phyloP scores from a whole-genome alignment of 2,113 vertebrate species.

The Leptobrachium leishanense region DNA sequence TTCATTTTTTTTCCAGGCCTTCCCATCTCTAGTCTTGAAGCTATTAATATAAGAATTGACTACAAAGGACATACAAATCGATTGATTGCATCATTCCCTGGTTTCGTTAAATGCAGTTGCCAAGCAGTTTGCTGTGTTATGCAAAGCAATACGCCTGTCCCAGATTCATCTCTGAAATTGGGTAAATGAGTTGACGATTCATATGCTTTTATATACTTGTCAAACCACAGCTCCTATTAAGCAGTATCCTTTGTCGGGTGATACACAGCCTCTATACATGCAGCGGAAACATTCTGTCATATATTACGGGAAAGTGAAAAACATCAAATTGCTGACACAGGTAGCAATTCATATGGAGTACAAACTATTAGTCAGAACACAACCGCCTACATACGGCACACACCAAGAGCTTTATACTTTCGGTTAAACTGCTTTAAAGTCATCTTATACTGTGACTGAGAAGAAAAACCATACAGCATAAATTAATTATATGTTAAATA shows the following conservation, averaged over 20 bases:
- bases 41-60: too few relatives aligned
- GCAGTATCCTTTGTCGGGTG: background rate
- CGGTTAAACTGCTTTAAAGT: background rate
- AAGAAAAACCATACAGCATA: too few relatives aligned
- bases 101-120: too few relatives aligned
- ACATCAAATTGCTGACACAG: slow-evolving; percentile 55
- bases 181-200: too few relatives aligned
- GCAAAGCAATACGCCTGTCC: too few relatives aligned
- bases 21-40: too few relatives aligned
- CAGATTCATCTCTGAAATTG: too few relatives aligned
- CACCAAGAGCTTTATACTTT: background rate
- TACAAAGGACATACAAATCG: too few relatives aligned
- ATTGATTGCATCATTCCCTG: too few relatives aligned
- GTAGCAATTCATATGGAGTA: slow-evolving; percentile 5
- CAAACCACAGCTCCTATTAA: slow-evolving; percentile 8
- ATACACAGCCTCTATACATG: background rate
- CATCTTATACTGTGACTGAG: background rate
- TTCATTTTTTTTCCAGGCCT: too few relatives aligned
- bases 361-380: slow-evolving; percentile 9
- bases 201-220: background rate
- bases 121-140: too few relatives aligned
- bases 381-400: rapidly evolving
- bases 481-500: too few relatives aligned
- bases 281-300: background rate
- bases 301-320: slow-evolving; percentile 54